phyloP scores from a whole-genome alignment of 2,888 invertebrate genomes.

The Agonopterix alstromeriana region DNA sequence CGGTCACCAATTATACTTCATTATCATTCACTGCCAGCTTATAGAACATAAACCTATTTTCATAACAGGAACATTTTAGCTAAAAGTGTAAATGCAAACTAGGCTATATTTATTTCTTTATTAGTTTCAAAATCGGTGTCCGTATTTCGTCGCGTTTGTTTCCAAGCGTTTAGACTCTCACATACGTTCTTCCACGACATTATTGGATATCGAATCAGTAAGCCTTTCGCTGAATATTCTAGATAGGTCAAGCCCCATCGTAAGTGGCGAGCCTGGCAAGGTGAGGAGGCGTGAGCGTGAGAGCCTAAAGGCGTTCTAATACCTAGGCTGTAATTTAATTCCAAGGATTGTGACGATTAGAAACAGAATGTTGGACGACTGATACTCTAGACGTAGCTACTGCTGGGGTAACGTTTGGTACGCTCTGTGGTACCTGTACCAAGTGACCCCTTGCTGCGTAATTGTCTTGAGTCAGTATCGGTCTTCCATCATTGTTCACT shows the following conservation, averaged over 20 bases:
- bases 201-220: too few relatives aligned
- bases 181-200: too few relatives aligned
- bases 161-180: neutral
- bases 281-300: too few relatives aligned
- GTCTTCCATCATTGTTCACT: slow-evolving; percentile 51
- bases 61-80: neutral
- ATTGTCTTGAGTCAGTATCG: neutral
- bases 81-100: slow-evolving; percentile 25
- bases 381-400: slow-evolving; percentile 48
- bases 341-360: neutral
- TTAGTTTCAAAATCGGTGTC: slow-evolving; percentile 21
- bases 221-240: too few relatives aligned
- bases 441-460: neutral
- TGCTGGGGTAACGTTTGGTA: slow-evolving; percentile 28
- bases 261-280: too few relatives aligned
- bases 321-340: neutral
- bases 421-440: neutral
- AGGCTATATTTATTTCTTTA: slow-evolving; percentile 14
- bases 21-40: slow-evolving; percentile 26
- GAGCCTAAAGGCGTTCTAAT: too few relatives aligned
- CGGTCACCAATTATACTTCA: slow-evolving; percentile 37
- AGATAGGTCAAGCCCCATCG: too few relatives aligned
- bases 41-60: neutral
- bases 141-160: slow-evolving; percentile 16
- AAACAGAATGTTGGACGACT: slow-evolving; percentile 30